A percentile compares a stretch with the other conserved stretches of the same genome.
Evolutionary conservation across 2,113 vertebrate genomes (phyloP).

Genomic region (Thryonomys swinderianus): DNA sequence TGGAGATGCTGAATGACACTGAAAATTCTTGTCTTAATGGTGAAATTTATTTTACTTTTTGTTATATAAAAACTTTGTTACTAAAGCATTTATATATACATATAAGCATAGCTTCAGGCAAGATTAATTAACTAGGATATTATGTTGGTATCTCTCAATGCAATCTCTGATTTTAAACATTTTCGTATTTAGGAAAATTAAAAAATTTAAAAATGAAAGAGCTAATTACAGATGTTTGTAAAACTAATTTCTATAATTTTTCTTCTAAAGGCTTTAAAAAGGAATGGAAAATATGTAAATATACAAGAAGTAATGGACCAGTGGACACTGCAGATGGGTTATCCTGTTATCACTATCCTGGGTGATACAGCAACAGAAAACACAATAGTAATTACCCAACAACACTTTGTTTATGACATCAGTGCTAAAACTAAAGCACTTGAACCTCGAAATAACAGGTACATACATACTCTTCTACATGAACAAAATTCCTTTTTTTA

Average conservation of each 20-base stretch:
- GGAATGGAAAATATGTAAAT: slow-evolving; percentile 95
- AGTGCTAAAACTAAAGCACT: slow-evolving; percentile 87
- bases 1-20: slow-evolving; percentile 38
- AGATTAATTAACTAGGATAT: slow-evolving; percentile 46
- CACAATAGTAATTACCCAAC: slow-evolving; percentile 92
- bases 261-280: slow-evolving; percentile 92
- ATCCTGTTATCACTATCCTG: slow-evolving; percentile 96
- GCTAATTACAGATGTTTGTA: slow-evolving; percentile 54
- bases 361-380: slow-evolving; percentile 92
- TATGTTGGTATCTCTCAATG: slow-evolving; percentile 37
- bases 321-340: slow-evolving; percentile 99
- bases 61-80: slow-evolving; percentile 59
- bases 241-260: slow-evolving; percentile 73
- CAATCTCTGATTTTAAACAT: slow-evolving; percentile 44
- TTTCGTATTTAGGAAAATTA: slow-evolving; percentile 49
- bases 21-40: slow-evolving; percentile 48
- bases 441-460: slow-evolving; percentile 91
- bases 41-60: slow-evolving; percentile 35
- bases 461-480: slow-evolving; percentile 22
- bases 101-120: neutral
- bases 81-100: neutral
- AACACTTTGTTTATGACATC: slow-evolving; percentile 95
- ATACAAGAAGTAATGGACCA: slow-evolving; percentile 97
- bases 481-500: neutral
- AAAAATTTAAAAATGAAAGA: slow-evolving; percentile 60